Evolutionary conservation across 1,140 invertebrate genomes (phyloP).

Genomic region (Bathynomus jamesi): DNA sequence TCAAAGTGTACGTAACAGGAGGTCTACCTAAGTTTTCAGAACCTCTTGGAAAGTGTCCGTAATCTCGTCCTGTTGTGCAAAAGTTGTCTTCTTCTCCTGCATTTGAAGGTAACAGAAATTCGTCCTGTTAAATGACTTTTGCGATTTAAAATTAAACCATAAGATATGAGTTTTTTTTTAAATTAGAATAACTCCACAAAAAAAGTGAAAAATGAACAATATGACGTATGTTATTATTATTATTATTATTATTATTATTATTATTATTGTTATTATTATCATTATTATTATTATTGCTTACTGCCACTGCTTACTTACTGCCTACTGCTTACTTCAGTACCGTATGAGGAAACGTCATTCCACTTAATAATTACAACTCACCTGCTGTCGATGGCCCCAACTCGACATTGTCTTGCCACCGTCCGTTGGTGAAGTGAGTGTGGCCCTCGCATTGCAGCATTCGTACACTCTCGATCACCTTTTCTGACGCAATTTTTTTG

Average conservation of each 20-base stretch:
- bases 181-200: neutral
- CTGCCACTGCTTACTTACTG: neutral
- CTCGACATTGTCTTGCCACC: neutral
- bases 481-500: neutral
- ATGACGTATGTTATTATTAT: neutral
- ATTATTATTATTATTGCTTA: neutral
- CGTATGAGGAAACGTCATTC: too few relatives aligned
- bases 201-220: neutral
- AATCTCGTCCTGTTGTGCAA: slow-evolving; percentile 18
- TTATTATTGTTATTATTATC: neutral
- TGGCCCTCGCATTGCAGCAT: neutral
- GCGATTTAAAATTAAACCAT: neutral
- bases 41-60: slow-evolving; percentile 20
- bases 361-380: too few relatives aligned
- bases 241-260: neutral
- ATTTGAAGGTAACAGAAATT: neutral
- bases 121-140: neutral
- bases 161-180: neutral
- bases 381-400: neutral
- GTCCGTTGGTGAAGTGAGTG: neutral
- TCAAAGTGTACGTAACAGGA: slow-evolving; percentile 15
- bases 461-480: neutral
- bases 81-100: neutral
- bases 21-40: slow-evolving; percentile 15
- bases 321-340: neutral